Evolutionary conservation across 2,797 vertebrate species (phyloP).

Genomic region (Sphenopsis melanotis): DNA sequence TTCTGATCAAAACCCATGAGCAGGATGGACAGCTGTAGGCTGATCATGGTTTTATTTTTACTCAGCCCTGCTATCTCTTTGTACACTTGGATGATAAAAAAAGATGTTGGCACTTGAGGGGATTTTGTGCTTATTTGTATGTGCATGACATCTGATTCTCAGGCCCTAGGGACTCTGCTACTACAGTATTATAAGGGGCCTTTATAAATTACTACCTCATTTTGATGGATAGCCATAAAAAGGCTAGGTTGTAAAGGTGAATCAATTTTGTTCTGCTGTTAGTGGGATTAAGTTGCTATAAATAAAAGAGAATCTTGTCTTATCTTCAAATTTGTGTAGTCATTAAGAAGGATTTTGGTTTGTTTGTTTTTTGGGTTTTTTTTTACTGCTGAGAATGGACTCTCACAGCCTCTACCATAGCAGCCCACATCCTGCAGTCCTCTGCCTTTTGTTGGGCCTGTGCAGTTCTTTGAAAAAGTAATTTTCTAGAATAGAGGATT

Average conservation of each 20-base stretch:
- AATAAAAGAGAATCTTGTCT: not conserved
- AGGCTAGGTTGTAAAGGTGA: not conserved
- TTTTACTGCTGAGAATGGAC: not conserved
- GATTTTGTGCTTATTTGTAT: not conserved
- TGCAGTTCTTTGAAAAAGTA: not conserved
- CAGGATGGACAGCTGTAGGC: not conserved
- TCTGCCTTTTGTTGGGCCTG: not conserved
- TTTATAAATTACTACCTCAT: not conserved
- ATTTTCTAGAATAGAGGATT: not conserved
- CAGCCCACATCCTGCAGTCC: not conserved
- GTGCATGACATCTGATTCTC: not conserved
- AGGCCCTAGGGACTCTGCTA: not conserved
- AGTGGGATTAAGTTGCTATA: not conserved
- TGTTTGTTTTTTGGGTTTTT: not conserved
- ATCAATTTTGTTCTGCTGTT: not conserved
- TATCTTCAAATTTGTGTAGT: not conserved
- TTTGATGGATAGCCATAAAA: not conserved
- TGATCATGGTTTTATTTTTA: not conserved
- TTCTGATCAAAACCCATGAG: not conserved
- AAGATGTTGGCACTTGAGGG: not conserved
- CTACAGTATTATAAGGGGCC: not conserved
- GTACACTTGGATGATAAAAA: not conserved
- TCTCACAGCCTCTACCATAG: not conserved
- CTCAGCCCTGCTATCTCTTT: not conserved
- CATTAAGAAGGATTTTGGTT: not conserved